Conservation (phyloP, 2,888 invertebrate genomes). For the Biston betularia region DNA sequence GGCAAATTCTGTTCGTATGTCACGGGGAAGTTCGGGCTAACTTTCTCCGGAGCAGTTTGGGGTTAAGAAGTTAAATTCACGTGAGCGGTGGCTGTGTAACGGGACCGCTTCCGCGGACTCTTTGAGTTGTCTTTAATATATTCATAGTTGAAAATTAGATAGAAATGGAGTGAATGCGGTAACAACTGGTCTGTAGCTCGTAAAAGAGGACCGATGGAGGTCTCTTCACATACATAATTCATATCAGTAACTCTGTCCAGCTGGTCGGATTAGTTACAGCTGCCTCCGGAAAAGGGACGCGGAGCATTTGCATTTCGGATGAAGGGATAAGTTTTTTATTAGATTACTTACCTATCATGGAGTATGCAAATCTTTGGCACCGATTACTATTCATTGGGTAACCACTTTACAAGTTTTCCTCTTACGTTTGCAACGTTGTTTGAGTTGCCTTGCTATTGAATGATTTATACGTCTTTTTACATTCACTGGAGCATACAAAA, state of each 20-base stretch:
- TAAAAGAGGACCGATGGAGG: slow-evolving; percentile 51
- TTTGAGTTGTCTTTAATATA: slow-evolving; percentile 59
- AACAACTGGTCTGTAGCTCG: slow-evolving; percentile 49
- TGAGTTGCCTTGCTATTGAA: slow-evolving; percentile 25
- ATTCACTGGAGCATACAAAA: background rate
- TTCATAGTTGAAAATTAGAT: slow-evolving; percentile 69
- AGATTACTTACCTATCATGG: slow-evolving; percentile 54
- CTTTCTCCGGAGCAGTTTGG: slow-evolving; percentile 52
- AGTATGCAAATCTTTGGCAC: slow-evolving; percentile 42
- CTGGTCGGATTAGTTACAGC: slow-evolving; percentile 56
- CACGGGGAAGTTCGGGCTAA: slow-evolving; percentile 52
- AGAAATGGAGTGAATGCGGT: slow-evolving; percentile 51
- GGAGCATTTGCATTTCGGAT: slow-evolving; percentile 60
- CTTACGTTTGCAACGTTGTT: slow-evolving; percentile 21
- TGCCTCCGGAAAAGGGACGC: slow-evolving; percentile 53
- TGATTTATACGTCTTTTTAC: background rate
- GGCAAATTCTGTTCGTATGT: slow-evolving; percentile 58
- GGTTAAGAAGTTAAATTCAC: slow-evolving; percentile 63
- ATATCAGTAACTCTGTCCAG: slow-evolving; percentile 59
- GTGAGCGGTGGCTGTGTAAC: slow-evolving; percentile 47
- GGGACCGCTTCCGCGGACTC: slow-evolving; percentile 42
- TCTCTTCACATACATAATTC: slow-evolving; percentile 63
- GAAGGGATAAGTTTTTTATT: slow-evolving; percentile 62
- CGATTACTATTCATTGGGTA: slow-evolving; percentile 42
- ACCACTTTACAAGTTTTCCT: slow-evolving; percentile 24